Conservation (phyloP, 2,797 vertebrate genomes). For the Brachymystax lenok region DNA sequence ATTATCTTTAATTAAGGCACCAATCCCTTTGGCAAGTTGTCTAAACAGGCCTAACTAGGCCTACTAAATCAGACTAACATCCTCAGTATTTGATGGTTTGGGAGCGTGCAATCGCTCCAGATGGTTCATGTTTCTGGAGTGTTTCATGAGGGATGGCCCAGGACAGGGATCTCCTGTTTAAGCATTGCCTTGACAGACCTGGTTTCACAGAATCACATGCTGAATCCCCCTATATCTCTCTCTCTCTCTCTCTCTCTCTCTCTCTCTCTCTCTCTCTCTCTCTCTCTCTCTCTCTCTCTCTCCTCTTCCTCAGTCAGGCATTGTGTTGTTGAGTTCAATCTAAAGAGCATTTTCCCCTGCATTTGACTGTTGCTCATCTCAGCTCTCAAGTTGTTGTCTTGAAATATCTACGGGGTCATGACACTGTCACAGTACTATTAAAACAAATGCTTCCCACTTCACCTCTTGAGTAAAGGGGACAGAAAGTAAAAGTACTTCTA, state of each 20-base stretch:
- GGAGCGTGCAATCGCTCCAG: constrained; percentile 69
- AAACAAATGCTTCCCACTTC: background rate
- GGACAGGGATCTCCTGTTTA: constrained; percentile 71
- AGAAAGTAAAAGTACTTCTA: background rate
- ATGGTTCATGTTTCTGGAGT: constrained; percentile 76
- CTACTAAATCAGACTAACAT: constrained; percentile 80
- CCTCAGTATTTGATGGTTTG: constrained; percentile 70
- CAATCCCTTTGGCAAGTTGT: constrained; percentile 77
- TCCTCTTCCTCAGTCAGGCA: too few species aligned
- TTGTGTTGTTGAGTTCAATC: too few species aligned
- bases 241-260: constrained; percentile 32
- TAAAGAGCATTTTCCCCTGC: too few species aligned
- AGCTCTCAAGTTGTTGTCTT: too few species aligned
- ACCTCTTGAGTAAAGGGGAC: constrained; percentile 5
- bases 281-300: too few species aligned
- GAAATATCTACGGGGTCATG: too few species aligned
- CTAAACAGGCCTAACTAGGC: constrained; percentile 78
- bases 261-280: constrained; percentile 37
- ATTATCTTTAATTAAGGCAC: constrained; percentile 84
- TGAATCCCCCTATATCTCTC: constrained; percentile 6
- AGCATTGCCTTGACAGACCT: constrained; percentile 45
- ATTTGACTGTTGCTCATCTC: too few species aligned
- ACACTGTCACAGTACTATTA: background rate
- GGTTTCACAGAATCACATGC: constrained; percentile 35
- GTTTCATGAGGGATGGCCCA: constrained; percentile 64